Base-by-base conservation (phyloP, 2,797 vertebrate species). In the Anguilla obscura region DNA sequence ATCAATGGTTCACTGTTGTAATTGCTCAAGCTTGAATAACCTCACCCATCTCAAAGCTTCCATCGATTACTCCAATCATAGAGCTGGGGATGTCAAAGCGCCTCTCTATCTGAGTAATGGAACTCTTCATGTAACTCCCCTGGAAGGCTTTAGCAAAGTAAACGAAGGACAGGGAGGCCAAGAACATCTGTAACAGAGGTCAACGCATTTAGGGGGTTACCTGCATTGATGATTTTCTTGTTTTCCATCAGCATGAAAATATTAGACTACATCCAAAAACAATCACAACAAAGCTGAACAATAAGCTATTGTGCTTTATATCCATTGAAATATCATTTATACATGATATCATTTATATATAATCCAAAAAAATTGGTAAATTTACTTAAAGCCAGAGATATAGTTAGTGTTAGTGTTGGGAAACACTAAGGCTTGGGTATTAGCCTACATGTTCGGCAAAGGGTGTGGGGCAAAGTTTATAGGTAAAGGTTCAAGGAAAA, bases 21-120 rank as follows among this genome's bases (percentile, higher is more conserved):
- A 58, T 58, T 58, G 56, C 56, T 58, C n/a, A 27, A 63, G 60
- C 24, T 63, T 63, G 60, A 63, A 63, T 21, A 69, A 82, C 86
- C 92, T 92, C 95, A 99, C 98, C 98, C 88, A 98, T 97, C 95
- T 99, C 98, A 89, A 99, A 99, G 92, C 98, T 97, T 91, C 97
- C 98, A 80, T 98, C 98, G 87, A 99, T 97, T 79, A 98, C 94
- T 58, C 98, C 98, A n/a, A 97, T 97, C 86, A 98, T 92, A 10
- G 97, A 98, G 90, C 98, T 97, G 0, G 98, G 96, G 88, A 99
- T 96, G 85, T 98, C 97, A 48, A 99, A 99, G 21, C 98, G 97
- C 88, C 97, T 96, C 93, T 99, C 98, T 84, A 99, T 97, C 92
- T 99, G 98, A 0, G 97, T 99, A 88, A 98, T 95, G 91, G 97